A percentile compares a stretch with the other conserved stretches of the same genome.
Conservation (phyloP, 2,888 invertebrate genomes). For the Cantharis lateralis region DNA sequence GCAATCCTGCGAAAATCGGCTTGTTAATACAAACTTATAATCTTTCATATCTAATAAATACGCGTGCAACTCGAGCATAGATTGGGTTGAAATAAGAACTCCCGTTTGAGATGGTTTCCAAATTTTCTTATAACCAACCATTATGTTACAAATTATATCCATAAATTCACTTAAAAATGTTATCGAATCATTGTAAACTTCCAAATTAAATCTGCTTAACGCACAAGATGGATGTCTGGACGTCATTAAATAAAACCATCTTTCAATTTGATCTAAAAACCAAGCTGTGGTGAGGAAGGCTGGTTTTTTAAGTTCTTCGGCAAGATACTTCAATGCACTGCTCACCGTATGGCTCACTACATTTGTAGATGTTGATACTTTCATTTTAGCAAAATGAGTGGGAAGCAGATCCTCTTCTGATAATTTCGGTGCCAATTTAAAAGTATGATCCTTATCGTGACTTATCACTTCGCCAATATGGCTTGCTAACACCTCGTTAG, state of each 20-base stretch:
- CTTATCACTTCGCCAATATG: background rate
- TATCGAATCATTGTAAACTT: background rate
- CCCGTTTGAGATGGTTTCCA: no score
- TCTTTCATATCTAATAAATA: conserved; percentile 26
- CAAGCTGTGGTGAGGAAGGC: background rate
- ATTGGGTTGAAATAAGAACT: conserved; percentile 5
- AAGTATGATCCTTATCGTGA: background rate
- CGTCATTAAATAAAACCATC: background rate
- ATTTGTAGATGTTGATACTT: background rate
- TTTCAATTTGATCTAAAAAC: background rate
- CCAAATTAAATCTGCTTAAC: background rate
- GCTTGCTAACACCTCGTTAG: background rate
- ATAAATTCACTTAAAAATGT: background rate
- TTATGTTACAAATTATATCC: background rate
- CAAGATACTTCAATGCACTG: background rate
- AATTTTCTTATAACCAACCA: background rate
- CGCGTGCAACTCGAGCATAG: conserved; percentile 29
- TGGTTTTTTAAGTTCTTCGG: background rate
- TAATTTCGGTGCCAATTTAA: background rate
- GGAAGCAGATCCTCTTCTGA: background rate
- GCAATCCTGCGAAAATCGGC: no score
- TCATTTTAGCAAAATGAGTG: background rate
- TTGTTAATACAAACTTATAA: conserved; percentile 31
- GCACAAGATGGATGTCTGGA: background rate
- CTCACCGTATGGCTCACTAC: background rate